phyloP scores from a whole-genome alignment of 2,113 vertebrate species.

The Salvelinus sp. region DNA sequence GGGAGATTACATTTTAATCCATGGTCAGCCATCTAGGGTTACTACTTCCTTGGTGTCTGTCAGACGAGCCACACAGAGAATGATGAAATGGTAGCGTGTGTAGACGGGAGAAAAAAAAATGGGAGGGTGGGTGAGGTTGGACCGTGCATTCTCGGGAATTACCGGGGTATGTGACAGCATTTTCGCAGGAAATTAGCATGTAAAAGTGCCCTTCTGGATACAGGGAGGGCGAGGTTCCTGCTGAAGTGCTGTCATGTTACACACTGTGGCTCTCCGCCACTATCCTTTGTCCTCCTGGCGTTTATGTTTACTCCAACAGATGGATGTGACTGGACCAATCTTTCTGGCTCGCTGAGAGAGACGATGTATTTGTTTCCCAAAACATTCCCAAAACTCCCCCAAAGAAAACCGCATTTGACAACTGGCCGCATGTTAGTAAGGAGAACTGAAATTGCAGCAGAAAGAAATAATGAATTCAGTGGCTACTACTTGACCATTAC shows the following conservation, averaged over 20 bases:
- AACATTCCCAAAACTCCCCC: slow-evolving; percentile 42
- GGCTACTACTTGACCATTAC: not conserved
- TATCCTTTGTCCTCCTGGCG: not conserved
- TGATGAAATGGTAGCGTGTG: not conserved
- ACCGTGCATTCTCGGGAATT: not conserved
- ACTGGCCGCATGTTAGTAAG: not conserved
- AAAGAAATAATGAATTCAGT: not conserved
- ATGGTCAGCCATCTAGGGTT: not conserved
- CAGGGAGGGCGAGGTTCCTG: not conserved
- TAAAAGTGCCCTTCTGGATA: not conserved
- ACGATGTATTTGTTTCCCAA: slow-evolving; percentile 43
- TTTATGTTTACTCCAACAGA: slow-evolving; percentile 33
- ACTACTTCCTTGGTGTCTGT: not conserved
- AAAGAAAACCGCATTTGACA: not conserved
- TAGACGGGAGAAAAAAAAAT: too few relatives aligned
- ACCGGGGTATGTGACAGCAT: not conserved
- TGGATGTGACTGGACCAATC: slow-evolving; percentile 67
- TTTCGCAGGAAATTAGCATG: not conserved
- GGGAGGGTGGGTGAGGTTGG: not conserved
- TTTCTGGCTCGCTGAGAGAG: slow-evolving; percentile 42
- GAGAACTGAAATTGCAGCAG: not conserved
- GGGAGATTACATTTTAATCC: not conserved
- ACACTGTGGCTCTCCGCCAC: not conserved
- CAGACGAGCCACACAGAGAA: not conserved
- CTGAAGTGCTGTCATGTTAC: not conserved